A percentile compares a stretch with the other conserved stretches of the same genome.
Evolutionary conservation across 2,888 invertebrate genomes (phyloP).

Genomic region (Prenolepis imparis): DNA sequence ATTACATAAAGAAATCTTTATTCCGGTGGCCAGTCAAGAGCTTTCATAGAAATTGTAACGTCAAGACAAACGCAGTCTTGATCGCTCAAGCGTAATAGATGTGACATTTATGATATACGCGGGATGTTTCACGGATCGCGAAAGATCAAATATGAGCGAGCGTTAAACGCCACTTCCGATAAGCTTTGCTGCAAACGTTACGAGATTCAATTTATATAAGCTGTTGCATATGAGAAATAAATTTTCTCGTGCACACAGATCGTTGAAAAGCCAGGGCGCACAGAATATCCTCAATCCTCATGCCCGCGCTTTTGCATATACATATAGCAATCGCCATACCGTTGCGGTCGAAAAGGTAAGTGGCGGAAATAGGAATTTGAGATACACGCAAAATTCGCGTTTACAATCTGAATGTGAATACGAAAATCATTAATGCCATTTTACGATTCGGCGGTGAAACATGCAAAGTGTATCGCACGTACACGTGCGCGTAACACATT

Average conservation of each 20-base stretch:
- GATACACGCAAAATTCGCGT: background rate
- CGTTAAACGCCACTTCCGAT: slow-evolving; percentile 39
- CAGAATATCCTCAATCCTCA: background rate
- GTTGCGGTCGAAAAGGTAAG: background rate
- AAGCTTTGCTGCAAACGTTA: slow-evolving; percentile 37
- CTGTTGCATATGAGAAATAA: slow-evolving; percentile 40
- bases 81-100: slow-evolving; percentile 16
- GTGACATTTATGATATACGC: background rate
- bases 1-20: background rate
- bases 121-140: background rate
- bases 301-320: background rate
- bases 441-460: background rate
- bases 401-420: background rate
- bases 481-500: background rate
- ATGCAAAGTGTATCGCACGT: background rate
- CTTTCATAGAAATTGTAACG: background rate
- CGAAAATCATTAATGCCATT: slow-evolving; percentile 25
- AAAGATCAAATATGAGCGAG: slow-evolving; percentile 27
- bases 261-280: background rate
- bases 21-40: background rate
- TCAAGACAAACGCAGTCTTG: background rate
- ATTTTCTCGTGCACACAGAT: slow-evolving; percentile 10
- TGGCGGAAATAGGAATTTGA: background rate
- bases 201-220: slow-evolving; percentile 51
- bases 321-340: background rate